phyloP scores from a whole-genome alignment of 2,797 vertebrate genomes.

The Lagocephalus sceleratus region DNA sequence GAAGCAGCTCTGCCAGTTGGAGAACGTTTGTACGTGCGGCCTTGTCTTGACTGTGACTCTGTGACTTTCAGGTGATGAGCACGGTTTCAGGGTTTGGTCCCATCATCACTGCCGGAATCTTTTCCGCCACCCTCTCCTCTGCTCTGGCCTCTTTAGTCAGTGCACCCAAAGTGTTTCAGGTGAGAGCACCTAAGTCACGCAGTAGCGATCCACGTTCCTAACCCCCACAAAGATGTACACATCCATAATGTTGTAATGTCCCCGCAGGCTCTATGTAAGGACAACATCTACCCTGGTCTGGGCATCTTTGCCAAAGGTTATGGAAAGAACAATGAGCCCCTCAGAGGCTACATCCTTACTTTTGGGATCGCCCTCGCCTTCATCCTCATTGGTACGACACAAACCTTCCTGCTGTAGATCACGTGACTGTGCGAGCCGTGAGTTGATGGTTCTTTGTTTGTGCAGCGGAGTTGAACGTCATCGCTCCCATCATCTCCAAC shows the following conservation, averaged over 20 bases:
- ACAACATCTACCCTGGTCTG: slow-evolving; percentile 96
- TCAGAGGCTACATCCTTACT: slow-evolving; percentile 94
- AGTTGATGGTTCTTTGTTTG: slow-evolving; percentile 16
- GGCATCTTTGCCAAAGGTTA: slow-evolving; percentile 94
- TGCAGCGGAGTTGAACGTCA: slow-evolving; percentile 89
- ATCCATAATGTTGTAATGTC: background rate
- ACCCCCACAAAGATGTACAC: too few species aligned
- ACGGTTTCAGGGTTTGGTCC: slow-evolving; percentile 93
- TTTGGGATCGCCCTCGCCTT: slow-evolving; percentile 94
- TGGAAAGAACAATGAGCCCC: slow-evolving; percentile 97
- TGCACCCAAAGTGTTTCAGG: slow-evolving; percentile 98
- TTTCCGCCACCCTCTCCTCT: slow-evolving; percentile 96
- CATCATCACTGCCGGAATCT: slow-evolving; percentile 94
- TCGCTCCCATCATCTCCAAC: slow-evolving; percentile 98
- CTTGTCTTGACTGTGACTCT: background rate
- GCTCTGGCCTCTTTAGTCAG: slow-evolving; percentile 98
- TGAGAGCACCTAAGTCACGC: slow-evolving; percentile 46
- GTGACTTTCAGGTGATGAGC: slow-evolving; percentile 86
- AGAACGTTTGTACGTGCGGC: background rate
- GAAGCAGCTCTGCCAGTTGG: background rate
- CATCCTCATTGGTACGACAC: slow-evolving; percentile 90
- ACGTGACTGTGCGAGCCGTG: too few species aligned
- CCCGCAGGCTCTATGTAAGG: slow-evolving; percentile 92
- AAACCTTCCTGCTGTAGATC: background rate
- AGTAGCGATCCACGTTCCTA: too few species aligned